phyloP scores from a whole-genome alignment of 1,140 invertebrate species.

The Aphis gossypii region DNA sequence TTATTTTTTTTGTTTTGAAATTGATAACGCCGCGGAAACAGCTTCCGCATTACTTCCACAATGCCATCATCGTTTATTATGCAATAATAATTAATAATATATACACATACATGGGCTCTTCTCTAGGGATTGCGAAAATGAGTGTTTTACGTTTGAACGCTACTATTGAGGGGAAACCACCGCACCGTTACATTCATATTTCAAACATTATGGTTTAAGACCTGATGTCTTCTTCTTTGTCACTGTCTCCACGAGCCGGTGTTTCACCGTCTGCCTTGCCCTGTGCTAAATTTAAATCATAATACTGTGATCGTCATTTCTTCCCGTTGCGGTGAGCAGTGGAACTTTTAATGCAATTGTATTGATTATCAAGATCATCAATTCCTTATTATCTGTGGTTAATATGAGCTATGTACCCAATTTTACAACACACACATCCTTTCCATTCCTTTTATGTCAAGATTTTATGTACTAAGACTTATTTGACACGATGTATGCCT shows the following conservation, averaged over 20 bases:
- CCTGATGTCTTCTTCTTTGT: not conserved
- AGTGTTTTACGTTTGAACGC: not conserved
- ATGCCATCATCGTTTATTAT: not conserved
- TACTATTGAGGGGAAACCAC: not conserved
- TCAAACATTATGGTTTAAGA: not conserved
- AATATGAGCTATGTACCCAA: not conserved
- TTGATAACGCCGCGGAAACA: too few species aligned
- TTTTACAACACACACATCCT: not conserved
- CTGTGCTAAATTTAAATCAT: not conserved
- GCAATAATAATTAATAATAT: not conserved
- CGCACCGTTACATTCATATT: not conserved
- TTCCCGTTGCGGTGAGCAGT: not conserved
- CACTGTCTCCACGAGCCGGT: not conserved
- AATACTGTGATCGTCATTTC: not conserved
- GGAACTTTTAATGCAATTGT: not conserved
- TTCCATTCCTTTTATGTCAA: not conserved
- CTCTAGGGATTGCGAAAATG: not conserved
- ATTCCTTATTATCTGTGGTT: not conserved
- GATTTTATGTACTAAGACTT: not conserved
- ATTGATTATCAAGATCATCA: not conserved
- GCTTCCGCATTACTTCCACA: not conserved
- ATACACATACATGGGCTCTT: not conserved
- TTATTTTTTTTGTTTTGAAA: not conserved
- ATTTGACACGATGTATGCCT: fast-evolving
- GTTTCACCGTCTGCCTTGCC: not conserved